Evolutionary conservation across 2,888 invertebrate species (phyloP).

Genomic region (Catocala sponsa): DNA sequence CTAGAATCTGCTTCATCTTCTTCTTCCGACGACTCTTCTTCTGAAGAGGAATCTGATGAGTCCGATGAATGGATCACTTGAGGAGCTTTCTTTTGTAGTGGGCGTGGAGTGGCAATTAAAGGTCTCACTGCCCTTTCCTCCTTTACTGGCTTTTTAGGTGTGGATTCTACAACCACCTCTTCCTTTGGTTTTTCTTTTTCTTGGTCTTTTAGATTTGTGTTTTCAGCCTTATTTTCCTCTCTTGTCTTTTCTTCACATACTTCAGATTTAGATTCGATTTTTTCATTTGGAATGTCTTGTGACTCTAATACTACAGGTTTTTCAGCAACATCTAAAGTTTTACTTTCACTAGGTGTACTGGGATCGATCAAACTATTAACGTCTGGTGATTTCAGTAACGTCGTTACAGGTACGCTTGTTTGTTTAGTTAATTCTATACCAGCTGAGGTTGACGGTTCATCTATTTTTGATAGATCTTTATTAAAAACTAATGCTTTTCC

Average conservation of each 20-base stretch:
- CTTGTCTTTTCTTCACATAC: slow-evolving; percentile 45
- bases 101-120: slow-evolving; percentile 89
- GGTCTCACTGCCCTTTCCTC: slow-evolving; percentile 87
- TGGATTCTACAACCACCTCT: slow-evolving; percentile 41
- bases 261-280: slow-evolving; percentile 45
- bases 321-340: slow-evolving; percentile 30
- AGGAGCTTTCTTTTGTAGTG: slow-evolving; percentile 86
- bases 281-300: slow-evolving; percentile 73
- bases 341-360: slow-evolving; percentile 5
- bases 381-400: not conserved
- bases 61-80: slow-evolving; percentile 78
- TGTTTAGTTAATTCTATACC: slow-evolving; percentile 4
- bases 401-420: not conserved
- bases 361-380: slow-evolving; percentile 6
- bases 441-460: slow-evolving; percentile 16
- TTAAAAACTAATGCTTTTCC: slow-evolving; percentile 11
- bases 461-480: slow-evolving; percentile 6
- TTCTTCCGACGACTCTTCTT: slow-evolving; percentile 81
- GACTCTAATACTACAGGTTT: slow-evolving; percentile 47
- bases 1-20: slow-evolving; percentile 80
- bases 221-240: slow-evolving; percentile 68
- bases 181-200: slow-evolving; percentile 52
- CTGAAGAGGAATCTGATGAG: slow-evolving; percentile 79
- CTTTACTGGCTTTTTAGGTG: slow-evolving; percentile 76
- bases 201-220: slow-evolving; percentile 44